These are phyloP conservation scores for Acrocera orbiculus DNA, from an alignment of 2,888 invertebrate genomes.

Conservation along the genomic window DNA sequence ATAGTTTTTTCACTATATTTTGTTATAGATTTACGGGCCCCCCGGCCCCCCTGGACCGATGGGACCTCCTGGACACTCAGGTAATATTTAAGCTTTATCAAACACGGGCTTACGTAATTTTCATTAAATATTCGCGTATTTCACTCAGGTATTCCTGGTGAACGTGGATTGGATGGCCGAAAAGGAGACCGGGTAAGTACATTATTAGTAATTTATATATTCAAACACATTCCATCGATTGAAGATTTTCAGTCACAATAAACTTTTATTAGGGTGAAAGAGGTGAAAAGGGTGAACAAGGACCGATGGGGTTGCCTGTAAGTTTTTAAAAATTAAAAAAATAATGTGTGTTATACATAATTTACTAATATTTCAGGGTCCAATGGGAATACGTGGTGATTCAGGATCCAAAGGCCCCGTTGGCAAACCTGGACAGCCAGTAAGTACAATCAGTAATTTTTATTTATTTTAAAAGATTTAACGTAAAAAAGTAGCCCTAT, in stretches of 20 bases:
- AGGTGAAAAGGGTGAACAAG: conserved; percentile 34
- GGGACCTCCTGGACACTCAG: conserved; percentile 52
- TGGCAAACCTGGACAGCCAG: conserved; percentile 32
- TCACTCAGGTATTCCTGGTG: conserved; percentile 26
- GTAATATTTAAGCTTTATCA: too few species aligned
- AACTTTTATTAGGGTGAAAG: conserved; percentile 25
- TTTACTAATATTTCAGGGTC: conserved; percentile 26
- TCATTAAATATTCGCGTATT: too few species aligned
- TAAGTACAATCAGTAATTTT: too few species aligned
- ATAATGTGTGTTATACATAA: conserved; percentile 9
- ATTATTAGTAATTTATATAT: conserved; percentile 8
- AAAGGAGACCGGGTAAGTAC: conserved; percentile 62
- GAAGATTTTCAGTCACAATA: too few species aligned
- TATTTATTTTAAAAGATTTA: too few species aligned
- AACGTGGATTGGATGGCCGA: conserved; percentile 57
- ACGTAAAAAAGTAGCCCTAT: too few species aligned
- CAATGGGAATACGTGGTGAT: conserved; percentile 32
- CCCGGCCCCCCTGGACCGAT: conserved; percentile 41
- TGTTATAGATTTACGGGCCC: conserved; percentile 39
- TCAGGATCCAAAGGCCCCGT: conserved; percentile 28
- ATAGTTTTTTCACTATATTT: background rate
- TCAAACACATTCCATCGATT: too few species aligned
- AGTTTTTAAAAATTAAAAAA: conserved; percentile 31
- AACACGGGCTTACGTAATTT: too few species aligned
- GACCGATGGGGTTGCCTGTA: conserved; percentile 93